phyloP scores from a whole-genome alignment of 92 coral and sea anemone species.

The Porites lobata region DNA sequence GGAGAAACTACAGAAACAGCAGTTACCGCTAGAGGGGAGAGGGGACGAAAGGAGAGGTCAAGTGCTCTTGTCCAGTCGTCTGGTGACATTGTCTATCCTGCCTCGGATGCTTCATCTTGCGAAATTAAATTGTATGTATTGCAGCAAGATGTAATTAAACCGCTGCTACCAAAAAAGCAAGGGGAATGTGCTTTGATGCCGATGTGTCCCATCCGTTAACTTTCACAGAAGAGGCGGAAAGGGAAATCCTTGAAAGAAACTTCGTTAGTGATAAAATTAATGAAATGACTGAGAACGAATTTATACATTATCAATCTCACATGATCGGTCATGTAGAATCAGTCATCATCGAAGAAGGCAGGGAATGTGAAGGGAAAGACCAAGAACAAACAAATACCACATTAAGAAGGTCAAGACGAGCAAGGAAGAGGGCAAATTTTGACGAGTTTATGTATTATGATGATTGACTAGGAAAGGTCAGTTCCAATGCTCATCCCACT shows the following conservation, averaged over 20 bases:
- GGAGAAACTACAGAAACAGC: constrained; percentile 18
- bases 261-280: neutral
- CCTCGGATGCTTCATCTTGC: constrained; percentile 21
- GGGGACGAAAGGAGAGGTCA: neutral
- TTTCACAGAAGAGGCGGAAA: constrained; percentile 4
- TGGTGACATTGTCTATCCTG: constrained; percentile 18
- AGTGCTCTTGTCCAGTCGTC: constrained; percentile 18
- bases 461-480: neutral
- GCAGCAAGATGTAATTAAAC: no score
- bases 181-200: neutral
- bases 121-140: no score
- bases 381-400: no score
- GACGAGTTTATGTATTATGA: no score
- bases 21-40: no score
- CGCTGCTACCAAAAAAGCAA: constrained; percentile 10
- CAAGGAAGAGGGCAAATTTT: no score
- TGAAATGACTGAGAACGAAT: constrained; percentile 3
- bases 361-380: neutral
- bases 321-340: constrained; percentile 31
- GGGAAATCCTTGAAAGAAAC: neutral
- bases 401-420: neutral
- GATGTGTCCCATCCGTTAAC: constrained; percentile 9
- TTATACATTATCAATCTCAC: constrained; percentile 19
- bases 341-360: constrained; percentile 28
- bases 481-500: neutral